Percentiles rank a stretch among this genome's conserved stretches.
phyloP scores from a whole-genome alignment of 2,888 invertebrate genomes.

The Napeogenes sylphis region DNA sequence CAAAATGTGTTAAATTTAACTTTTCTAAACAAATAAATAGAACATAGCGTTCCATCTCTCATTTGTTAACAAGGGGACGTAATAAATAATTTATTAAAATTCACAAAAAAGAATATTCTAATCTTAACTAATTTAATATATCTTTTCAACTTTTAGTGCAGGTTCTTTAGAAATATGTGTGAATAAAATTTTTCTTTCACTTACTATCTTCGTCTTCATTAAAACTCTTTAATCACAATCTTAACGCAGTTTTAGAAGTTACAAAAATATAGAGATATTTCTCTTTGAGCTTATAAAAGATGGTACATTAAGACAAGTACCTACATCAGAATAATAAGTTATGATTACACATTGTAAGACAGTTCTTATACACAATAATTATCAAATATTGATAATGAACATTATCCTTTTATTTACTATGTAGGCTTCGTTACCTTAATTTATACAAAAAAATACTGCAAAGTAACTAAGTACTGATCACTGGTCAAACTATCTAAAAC shows the following conservation, averaged over 20 bases:
- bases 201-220: conserved; percentile 52
- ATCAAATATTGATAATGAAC: conserved; percentile 10
- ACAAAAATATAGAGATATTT: conserved; percentile 9
- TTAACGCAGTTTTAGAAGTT: conserved; percentile 59
- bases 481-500: conserved; percentile 52
- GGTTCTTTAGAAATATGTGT: conserved; percentile 62
- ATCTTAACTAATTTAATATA: conserved; percentile 40
- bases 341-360: background rate
- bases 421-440: too few relatives aligned
- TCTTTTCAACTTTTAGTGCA: conserved; percentile 57
- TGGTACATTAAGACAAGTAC: too few relatives aligned
- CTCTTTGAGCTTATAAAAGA: background rate
- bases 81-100: conserved; percentile 41
- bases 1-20: background rate
- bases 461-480: conserved; percentile 17
- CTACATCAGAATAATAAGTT: background rate
- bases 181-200: conserved; percentile 50
- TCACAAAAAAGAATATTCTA: conserved; percentile 38
- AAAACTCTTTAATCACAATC: conserved; percentile 68
- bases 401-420: too few relatives aligned
- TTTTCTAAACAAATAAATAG: conserved; percentile 19
- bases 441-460: background rate
- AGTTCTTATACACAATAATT: conserved; percentile 3
- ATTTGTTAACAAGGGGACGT: conserved; percentile 24
- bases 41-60: conserved; percentile 8